Conservation (phyloP, 2,113 vertebrate species). For the Gobius niger region DNA sequence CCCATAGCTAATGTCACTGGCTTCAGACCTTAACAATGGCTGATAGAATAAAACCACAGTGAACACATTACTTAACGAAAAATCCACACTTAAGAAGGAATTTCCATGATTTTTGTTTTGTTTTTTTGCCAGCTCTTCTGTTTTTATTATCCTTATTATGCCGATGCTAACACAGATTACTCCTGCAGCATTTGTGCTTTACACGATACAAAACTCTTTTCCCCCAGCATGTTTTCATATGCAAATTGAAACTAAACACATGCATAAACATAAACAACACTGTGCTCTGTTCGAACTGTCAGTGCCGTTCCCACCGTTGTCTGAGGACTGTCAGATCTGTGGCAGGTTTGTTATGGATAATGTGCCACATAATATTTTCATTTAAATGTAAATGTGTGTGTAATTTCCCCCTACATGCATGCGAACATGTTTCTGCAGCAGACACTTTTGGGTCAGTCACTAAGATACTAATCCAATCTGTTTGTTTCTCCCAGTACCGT, state of each 20-base stretch:
- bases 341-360: not conserved
- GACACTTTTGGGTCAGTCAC: slow-evolving; percentile 55
- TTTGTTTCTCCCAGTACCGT: slow-evolving; percentile 42
- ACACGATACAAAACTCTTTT: not conserved
- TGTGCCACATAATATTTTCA: slow-evolving; percentile 11
- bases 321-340: not conserved
- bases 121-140: not conserved
- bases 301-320: not conserved
- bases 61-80: too few relatives aligned
- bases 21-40: too few relatives aligned
- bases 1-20: too few relatives aligned
- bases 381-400: slow-evolving; percentile 10
- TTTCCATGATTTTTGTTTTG: not conserved
- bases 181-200: not conserved
- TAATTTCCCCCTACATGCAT: slow-evolving; percentile 8
- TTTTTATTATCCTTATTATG: not conserved
- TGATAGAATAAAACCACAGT: too few relatives aligned
- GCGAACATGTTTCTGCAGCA: slow-evolving; percentile 1
- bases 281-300: not conserved
- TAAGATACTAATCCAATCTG: slow-evolving; percentile 35
- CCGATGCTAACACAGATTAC: not conserved
- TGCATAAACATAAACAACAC: slow-evolving; percentile 2
- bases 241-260: not conserved
- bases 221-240: not conserved
- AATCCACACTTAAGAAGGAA: too few relatives aligned